A percentile compares a stretch with the other conserved stretches of the same genome.
These are phyloP conservation scores for Alces alces DNA, from an alignment of 2,113 vertebrate species.

Conservation along the genomic window DNA sequence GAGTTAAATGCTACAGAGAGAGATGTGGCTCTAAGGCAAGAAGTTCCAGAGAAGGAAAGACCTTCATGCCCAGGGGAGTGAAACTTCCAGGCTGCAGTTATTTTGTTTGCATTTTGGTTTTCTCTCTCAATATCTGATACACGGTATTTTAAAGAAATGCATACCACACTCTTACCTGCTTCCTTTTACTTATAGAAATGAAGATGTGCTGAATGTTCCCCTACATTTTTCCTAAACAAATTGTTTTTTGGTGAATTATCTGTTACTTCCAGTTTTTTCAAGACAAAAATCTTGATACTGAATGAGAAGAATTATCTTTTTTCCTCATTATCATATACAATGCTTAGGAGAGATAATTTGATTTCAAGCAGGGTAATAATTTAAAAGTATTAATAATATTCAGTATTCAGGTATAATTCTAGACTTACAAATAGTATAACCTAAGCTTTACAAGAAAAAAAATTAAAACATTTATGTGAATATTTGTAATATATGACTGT, in stretches of 20 bases:
- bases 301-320: not conserved
- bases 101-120: not conserved
- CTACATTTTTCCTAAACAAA: conserved; percentile 7
- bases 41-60: conserved; percentile 36
- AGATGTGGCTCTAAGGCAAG: not conserved
- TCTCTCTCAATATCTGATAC: not conserved
- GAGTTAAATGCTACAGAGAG: not conserved
- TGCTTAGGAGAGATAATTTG: not conserved
- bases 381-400: conserved; percentile 14
- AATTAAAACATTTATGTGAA: not conserved
- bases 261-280: not conserved
- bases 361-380: conserved; percentile 11
- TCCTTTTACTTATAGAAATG: not conserved
- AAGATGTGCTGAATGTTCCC: not conserved
- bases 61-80: not conserved
- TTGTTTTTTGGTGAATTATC: conserved; percentile 23
- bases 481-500: not conserved
- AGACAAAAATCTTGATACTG: not conserved
- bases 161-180: not conserved
- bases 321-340: not conserved
- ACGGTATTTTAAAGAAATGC: not conserved
- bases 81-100: not conserved
- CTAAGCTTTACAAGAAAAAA: not conserved
- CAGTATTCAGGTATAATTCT: not conserved
- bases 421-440: conserved; percentile 17